Percentiles rank a stretch among this genome's conserved stretches.
Evolutionary conservation across 1,140 invertebrate species (phyloP).

Genomic region (Plutomurus gul): DNA sequence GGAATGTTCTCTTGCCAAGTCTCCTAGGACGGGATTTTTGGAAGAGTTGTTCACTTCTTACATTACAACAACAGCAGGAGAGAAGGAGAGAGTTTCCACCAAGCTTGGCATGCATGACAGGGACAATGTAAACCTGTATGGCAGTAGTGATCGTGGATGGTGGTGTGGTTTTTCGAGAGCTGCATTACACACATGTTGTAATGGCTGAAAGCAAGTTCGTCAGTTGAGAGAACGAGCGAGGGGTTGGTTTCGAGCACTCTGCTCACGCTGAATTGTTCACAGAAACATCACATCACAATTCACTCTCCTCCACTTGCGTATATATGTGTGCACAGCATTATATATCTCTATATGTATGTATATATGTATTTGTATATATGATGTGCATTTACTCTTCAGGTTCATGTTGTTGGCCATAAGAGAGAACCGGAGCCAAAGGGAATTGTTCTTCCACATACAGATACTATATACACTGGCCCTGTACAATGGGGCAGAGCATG

Average conservation of each 20-base stretch:
- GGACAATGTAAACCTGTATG: conserved; percentile 12
- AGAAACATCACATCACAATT: conserved; percentile 24
- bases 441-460: neutral
- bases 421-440: neutral
- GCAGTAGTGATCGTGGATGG: neutral
- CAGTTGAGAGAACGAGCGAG: neutral
- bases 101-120: conserved; percentile 11
- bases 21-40: conserved; percentile 11
- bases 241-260: conserved; percentile 22
- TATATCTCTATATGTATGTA: no score
- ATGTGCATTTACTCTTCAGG: neutral
- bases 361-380: no score
- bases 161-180: conserved; percentile 25
- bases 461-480: neutral
- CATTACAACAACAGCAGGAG: neutral
- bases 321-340: no score
- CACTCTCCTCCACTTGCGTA: no score
- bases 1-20: conserved; percentile 48
- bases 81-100: neutral
- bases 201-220: conserved; percentile 1
- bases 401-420: neutral
- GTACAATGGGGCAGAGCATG: no score
- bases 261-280: conserved; percentile 4
- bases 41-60: conserved; percentile 16
- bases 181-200: conserved; percentile 19